A percentile compares a stretch with the other conserved stretches of the same genome.
phyloP scores from a whole-genome alignment of 2,888 invertebrate genomes.

The Caenorhabditis imperialis region DNA sequence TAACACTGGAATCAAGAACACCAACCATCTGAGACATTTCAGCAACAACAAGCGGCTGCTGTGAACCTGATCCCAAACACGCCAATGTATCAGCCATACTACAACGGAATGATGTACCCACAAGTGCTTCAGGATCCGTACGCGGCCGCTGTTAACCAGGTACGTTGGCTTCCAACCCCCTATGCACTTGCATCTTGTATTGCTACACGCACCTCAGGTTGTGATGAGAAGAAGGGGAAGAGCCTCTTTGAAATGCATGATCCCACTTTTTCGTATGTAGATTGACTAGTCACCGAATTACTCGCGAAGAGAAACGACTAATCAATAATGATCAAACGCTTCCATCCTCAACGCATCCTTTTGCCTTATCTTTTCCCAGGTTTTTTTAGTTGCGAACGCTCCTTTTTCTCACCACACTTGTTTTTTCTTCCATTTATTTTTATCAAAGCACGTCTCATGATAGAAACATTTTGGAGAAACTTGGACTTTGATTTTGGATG shows the following conservation, averaged over 20 bases:
- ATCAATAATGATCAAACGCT: too few species aligned
- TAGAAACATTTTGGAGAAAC: too few species aligned
- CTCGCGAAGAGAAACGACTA: too few species aligned
- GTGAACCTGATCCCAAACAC: constrained; percentile 65
- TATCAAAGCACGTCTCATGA: constrained; percentile 50
- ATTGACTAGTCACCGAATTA: too few species aligned
- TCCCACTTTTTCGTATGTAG: too few species aligned
- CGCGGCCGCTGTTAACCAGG: constrained; percentile 62
- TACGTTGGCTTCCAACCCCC: constrained; percentile 22
- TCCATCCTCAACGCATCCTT: too few species aligned
- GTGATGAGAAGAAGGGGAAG: constrained; percentile 19
- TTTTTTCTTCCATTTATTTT: constrained; percentile 1
- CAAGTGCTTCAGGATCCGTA: constrained; percentile 65
- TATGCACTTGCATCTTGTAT: constrained; percentile 40
- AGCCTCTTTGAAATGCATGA: background rate
- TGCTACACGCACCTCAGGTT: constrained; percentile 38
- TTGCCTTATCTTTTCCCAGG: too few species aligned
- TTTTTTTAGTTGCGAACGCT: constrained; percentile 49
- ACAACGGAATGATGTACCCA: constrained; percentile 68
- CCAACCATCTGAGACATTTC: background rate
- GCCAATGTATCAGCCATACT: constrained; percentile 67
- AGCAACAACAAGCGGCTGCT: constrained; percentile 66
- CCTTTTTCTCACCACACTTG: constrained; percentile 30
- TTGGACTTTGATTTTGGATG: too few species aligned
- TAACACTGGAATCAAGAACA: background rate